Evolutionary conservation across 2,888 invertebrate genomes (phyloP), one percentile per base, ranked within the genome.

Genomic region (Pristionchus maxplancki): DNA sequence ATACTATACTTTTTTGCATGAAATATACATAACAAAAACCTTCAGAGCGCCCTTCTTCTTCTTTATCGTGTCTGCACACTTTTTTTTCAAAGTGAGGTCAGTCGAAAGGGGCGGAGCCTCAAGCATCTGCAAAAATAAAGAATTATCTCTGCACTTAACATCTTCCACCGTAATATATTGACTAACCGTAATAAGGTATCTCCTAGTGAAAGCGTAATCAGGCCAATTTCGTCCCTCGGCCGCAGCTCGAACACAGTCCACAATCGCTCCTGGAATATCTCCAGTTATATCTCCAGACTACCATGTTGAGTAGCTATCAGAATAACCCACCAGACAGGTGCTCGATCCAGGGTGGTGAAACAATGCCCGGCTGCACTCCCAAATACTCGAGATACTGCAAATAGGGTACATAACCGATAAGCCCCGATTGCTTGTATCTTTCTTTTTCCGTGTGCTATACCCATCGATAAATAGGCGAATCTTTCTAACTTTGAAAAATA

Each of bases 331-430:
- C 85, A 34, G 85, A 24, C 6, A 85, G 64, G 31, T 85, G 85
- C 34, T 85, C 85, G n/a, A 85, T n/a, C 85, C 85, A 85, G 62
- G 40, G 13, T 5, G 85, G 85, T 17, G 85, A 85, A 20, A 64
- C 6, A n/a, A 17, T 44, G 40, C 64, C 64, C 64, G 85, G 44
- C 15, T 58, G 40, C 28, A 85, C 62, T 9, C 85, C 85, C 31
- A 85, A 6, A 15, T 64, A 64, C 50, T 85, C 64, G 44, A 82
- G 82, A 31, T 82, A 50, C 53, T 82, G 53, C 31, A 82, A 34
- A 1, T 15, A 24, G 3, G 17, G n/a, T n/a, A n/a, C n/a, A n/a
- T n/a, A n/a, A n/a, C n/a, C n/a, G n/a, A n/a, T n/a, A n/a, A n/a
- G n/a, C n/a, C n/a, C n/a, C n/a, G n/a, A n/a, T n/a, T n/a, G n/a